A percentile compares a stretch with the other conserved stretches of the same genome.
phyloP scores from a whole-genome alignment of 2,113 vertebrate genomes.

The Otocyon megalotis region DNA sequence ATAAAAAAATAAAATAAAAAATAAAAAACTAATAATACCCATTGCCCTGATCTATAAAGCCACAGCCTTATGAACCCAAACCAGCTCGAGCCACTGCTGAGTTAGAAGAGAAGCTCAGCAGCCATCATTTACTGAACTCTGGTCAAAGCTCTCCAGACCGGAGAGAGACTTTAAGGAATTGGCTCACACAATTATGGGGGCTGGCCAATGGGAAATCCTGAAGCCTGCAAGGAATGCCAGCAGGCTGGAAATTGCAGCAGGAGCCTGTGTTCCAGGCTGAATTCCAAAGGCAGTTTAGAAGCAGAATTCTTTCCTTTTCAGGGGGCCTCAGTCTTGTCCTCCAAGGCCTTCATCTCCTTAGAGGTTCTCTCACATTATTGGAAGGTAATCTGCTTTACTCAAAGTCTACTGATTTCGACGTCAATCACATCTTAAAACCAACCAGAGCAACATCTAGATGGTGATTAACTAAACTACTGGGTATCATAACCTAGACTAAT shows the following conservation, averaged over 20 bases:
- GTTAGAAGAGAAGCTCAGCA: neutral
- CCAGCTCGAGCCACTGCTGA: neutral
- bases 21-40: neutral
- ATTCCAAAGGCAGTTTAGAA: neutral
- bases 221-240: neutral
- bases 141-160: neutral
- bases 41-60: neutral
- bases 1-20: too few species aligned
- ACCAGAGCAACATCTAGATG: neutral
- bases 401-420: neutral
- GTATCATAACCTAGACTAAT: neutral
- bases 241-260: neutral
- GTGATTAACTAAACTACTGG: neutral
- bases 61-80: neutral
- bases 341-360: neutral
- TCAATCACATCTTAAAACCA: neutral
- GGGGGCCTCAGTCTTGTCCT: neutral
- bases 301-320: neutral
- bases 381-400: neutral
- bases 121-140: neutral
- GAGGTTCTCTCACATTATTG: neutral
- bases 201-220: neutral
- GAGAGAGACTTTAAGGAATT: neutral
- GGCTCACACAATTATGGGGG: neutral
- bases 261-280: neutral